Conservation (phyloP, 2,113 vertebrate genomes). For the Bos taurus region DNA sequence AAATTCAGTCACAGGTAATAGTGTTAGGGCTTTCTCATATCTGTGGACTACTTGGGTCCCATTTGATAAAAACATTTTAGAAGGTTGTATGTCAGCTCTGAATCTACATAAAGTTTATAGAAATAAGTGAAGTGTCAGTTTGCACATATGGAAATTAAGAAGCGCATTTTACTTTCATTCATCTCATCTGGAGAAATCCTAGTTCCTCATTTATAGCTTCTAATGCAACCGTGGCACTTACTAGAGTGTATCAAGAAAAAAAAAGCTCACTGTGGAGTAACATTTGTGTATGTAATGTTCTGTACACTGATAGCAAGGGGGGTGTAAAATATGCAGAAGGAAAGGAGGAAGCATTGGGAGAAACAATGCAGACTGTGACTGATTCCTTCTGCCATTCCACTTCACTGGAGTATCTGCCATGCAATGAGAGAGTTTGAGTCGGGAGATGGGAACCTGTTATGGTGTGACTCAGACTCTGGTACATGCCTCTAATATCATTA, state of each 20-base stretch:
- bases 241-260: too few relatives aligned
- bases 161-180: neutral
- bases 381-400: neutral
- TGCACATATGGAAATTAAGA: neutral
- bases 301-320: neutral
- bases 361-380: neutral
- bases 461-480: neutral
- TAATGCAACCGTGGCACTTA: neutral
- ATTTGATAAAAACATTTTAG: neutral
- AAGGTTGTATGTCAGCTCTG: neutral
- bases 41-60: slow-evolving; percentile 6
- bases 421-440: neutral
- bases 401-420: neutral
- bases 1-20: slow-evolving; percentile 32
- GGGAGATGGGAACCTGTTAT: neutral
- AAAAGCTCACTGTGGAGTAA: neutral
- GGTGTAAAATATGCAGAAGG: too few relatives aligned
- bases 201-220: neutral
- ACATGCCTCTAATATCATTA: neutral
- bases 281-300: neutral
- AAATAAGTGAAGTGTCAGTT: neutral
- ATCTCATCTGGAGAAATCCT: slow-evolving; percentile 1
- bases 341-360: neutral
- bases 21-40: slow-evolving; percentile 11
- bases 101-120: neutral